Evolutionary conservation across 2,797 vertebrate genomes (phyloP), one percentile per base, ranked within the genome.

Genomic region (Acrossocheilus fasciatus): DNA sequence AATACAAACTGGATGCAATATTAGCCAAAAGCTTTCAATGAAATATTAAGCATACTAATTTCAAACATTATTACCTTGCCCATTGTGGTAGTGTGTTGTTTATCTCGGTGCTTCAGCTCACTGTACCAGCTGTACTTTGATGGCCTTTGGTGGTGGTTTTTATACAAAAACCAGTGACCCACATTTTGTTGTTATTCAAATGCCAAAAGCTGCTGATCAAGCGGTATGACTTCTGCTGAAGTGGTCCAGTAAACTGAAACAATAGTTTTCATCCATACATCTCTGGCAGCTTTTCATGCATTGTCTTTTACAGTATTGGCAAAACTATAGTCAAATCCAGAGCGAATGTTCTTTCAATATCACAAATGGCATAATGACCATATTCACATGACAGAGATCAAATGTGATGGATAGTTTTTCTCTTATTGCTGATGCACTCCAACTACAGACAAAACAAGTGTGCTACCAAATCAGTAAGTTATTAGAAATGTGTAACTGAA

Each of bases 201-300:
- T 95, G 86, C 81, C 34, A 81, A 93, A 95, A 95, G 89, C 91
- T 95, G 95, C 95, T 96, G 95, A 96, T 93, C 91, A 91, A 90
- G 95, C 95, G 95, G 89, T 92, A 93, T 91, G 91, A 91, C 91
- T 93, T 95, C 93, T 94, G 94, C 94, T 96, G 94, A 95, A 94
- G 83, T 45, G 88, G 90, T 92, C 86, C 91, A 87, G 90, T 91
- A 90, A 94, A 93, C 89, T 89, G 75, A 89, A 89, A 95, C 95
- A 96, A 95, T 94, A 87, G 91, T 88, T 91, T 82, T 88, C 89
- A 89, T 95, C 94, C 92, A 95, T 95, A 95, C 93, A 93, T 94
- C 95, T 95, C 95, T 95, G 94, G 93, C 95, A 95, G 91, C 82
- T 52, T 85, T 88, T 88, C 90, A 86, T 83, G 85, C 82, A 93